Base-by-base conservation (phyloP, 2,113 vertebrate genomes). In the Ptilorrhoa leucosticta region DNA sequence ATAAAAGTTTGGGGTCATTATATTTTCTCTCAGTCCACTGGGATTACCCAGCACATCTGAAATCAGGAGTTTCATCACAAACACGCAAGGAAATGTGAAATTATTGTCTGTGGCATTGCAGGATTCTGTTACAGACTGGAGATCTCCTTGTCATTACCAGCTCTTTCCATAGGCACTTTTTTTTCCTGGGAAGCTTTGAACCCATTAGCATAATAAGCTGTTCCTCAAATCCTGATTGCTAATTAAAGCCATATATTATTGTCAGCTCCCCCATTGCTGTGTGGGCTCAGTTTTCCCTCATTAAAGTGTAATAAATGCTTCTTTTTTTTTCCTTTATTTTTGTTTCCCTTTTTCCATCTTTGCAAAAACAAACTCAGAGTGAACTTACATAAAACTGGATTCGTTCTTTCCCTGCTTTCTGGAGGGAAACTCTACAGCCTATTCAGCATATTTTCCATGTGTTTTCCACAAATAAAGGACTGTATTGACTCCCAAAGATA, bases 241-340 rank as follows among this genome's bases (percentile, higher is more conserved):
- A 97, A 97, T 97, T 97, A 97, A 97, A 97, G 65, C 71, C 71
- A 90, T 97, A 90, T 66, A 96, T 97, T 96, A 94, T 90, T 96
- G 83, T 96, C 96, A 95, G 90, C 75, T 90, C 87, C 94, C 75
- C 92, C 88, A 96, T 84, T 73, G 96, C 92, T 91, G 75, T 86
- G 83, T 93, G 83, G 92, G 94, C 48, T 83, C 7, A 1, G 57
- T 57, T 96, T 89, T 95, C 64, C 71, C 93, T 97, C 95, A 95
- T 97, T 97, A 93, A 45, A 93, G 37, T 85, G 57, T 94, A 97
- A 97, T 91, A 96, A 95, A 97, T 95, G 71, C 57, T 72, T 28
- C 15, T 65, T 69, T 61, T 77, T 79, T 54, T 15, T 21, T 6
- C 13, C 37, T 78, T 87, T 63, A 3, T 65, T 68, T 73, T 56